A percentile compares a stretch with the other conserved stretches of the same genome.
Evolutionary conservation across 2,888 invertebrate genomes (phyloP).

Genomic region (Troilus luridus): DNA sequence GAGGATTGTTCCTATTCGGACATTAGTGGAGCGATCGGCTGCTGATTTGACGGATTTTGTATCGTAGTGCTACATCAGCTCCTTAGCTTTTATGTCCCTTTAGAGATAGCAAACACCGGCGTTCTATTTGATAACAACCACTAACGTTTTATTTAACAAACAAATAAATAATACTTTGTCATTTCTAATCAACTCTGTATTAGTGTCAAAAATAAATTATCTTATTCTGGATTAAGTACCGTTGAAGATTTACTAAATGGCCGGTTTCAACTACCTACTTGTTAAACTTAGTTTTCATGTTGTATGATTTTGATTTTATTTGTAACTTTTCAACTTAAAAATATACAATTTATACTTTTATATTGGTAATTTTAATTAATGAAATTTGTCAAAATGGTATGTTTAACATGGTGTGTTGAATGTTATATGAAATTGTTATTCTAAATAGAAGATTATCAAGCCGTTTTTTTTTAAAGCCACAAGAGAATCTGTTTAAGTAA

Average conservation of each 20-base stretch:
- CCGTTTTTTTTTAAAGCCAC: too few relatives aligned
- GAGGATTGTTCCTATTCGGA: background rate
- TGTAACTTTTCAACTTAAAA: too few relatives aligned
- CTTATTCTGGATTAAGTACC: too few relatives aligned
- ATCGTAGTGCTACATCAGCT: background rate
- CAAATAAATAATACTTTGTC: background rate
- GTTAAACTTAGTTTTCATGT: background rate
- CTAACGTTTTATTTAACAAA: background rate
- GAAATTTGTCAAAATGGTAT: too few relatives aligned
- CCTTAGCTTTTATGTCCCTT: background rate
- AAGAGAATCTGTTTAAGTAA: too few relatives aligned
- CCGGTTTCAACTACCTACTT: background rate
- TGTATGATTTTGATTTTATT: too few relatives aligned
- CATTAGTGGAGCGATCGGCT: background rate
- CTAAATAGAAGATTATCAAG: too few relatives aligned
- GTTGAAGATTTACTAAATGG: background rate
- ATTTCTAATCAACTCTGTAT: background rate
- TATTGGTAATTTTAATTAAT: too few relatives aligned
- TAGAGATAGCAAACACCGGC: slow-evolving; percentile 2
- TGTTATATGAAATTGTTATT: too few relatives aligned
- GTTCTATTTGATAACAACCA: background rate
- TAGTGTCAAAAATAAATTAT: background rate
- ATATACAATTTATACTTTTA: too few relatives aligned
- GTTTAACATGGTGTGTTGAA: too few relatives aligned
- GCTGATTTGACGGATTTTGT: slow-evolving; percentile 16